phyloP scores from a whole-genome alignment of 2,113 vertebrate genomes.

The Lophura nycthemera region DNA sequence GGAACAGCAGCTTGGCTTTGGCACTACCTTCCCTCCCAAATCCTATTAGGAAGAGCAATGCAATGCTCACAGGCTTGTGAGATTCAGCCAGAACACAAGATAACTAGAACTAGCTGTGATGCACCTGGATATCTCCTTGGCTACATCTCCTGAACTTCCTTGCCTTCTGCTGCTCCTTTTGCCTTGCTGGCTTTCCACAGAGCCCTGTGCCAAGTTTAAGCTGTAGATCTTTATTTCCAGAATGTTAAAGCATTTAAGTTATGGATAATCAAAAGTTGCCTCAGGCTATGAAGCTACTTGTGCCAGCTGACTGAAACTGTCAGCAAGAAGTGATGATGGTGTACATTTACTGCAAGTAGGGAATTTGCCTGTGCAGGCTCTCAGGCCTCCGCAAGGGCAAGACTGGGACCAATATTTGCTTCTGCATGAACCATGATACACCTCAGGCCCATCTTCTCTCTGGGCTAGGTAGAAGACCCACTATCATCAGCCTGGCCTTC shows the following conservation, averaged over 20 bases:
- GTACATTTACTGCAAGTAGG: constrained; percentile 20
- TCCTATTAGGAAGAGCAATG: background rate
- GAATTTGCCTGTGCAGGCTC: constrained; percentile 61
- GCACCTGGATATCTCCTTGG: constrained; percentile 46
- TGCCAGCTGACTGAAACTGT: constrained; percentile 56
- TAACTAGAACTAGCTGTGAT: constrained; percentile 9
- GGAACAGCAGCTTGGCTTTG: background rate
- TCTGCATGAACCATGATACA: background rate
- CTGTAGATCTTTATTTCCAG: constrained; percentile 44
- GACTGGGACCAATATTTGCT: constrained; percentile 4
- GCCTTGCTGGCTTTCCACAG: constrained; percentile 9
- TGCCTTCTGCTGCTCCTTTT: constrained; percentile 27
- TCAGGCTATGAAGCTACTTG: constrained; percentile 16
- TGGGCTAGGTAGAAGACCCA: background rate
- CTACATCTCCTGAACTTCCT: constrained; percentile 39
- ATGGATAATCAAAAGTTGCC: constrained; percentile 51
- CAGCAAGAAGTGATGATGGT: background rate
- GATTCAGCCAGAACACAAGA: background rate
- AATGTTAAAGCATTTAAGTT: constrained; percentile 40
- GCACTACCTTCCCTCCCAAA: background rate
- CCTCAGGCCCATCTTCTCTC: background rate
- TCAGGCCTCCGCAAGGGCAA: background rate
- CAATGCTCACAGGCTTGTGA: background rate
- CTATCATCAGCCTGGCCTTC: background rate
- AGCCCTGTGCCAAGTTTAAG: constrained; percentile 30